Conservation (phyloP, 2,888 invertebrate species). For the Heliconius cydno region DNA sequence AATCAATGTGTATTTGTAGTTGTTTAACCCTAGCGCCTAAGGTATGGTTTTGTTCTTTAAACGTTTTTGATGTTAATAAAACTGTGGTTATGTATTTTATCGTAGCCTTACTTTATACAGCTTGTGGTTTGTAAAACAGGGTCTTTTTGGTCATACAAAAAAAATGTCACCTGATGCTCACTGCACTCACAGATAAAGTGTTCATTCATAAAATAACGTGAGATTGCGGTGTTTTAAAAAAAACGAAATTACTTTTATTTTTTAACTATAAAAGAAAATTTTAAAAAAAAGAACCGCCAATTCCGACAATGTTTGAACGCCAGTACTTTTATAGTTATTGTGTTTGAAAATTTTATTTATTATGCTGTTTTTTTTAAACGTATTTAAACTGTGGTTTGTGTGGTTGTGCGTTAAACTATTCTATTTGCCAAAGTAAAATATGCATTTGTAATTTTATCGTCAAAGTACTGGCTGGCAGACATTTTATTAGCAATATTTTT, state of each 20-base stretch:
- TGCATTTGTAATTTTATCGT: slow-evolving; percentile 74
- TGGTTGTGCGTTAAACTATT: slow-evolving; percentile 61
- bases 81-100: slow-evolving; percentile 44
- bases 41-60: slow-evolving; percentile 33
- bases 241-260: slow-evolving; percentile 69
- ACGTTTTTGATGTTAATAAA: slow-evolving; percentile 39
- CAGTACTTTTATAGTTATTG: slow-evolving; percentile 66
- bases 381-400: slow-evolving; percentile 53
- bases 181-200: slow-evolving; percentile 55
- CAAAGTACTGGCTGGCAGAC: slow-evolving; percentile 69
- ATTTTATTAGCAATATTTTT: slow-evolving; percentile 58
- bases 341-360: slow-evolving; percentile 63
- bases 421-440: slow-evolving; percentile 74
- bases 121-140: slow-evolving; percentile 60
- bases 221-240: slow-evolving; percentile 54
- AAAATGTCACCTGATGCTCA: slow-evolving; percentile 64
- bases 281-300: slow-evolving; percentile 53
- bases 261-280: slow-evolving; percentile 68
- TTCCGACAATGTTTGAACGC: slow-evolving; percentile 56
- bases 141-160: slow-evolving; percentile 74
- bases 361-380: slow-evolving; percentile 53
- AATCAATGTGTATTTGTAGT: slow-evolving; percentile 39
- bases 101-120: slow-evolving; percentile 44
- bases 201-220: slow-evolving; percentile 58
- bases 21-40: slow-evolving; percentile 39